Conservation (phyloP, 2,113 vertebrate genomes). For the Phalacrocorax carbo region DNA sequence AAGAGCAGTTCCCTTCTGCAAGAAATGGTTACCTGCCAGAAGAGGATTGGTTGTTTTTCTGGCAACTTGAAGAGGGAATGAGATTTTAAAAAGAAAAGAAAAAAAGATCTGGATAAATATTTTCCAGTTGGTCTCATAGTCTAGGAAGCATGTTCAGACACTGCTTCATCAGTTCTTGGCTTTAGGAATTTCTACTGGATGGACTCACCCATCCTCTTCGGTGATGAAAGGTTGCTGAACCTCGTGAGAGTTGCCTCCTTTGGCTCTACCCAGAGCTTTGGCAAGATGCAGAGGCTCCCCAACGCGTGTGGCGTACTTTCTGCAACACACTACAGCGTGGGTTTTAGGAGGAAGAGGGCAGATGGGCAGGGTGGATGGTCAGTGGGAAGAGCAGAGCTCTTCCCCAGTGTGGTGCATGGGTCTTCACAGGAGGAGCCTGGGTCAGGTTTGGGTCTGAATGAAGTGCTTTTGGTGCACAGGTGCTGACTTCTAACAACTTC, state of each 20-base stretch:
- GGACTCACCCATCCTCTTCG: not conserved
- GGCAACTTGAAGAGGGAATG: not conserved
- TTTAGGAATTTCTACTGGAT: not conserved
- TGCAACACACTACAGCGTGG: accelerated
- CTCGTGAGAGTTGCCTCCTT: not conserved
- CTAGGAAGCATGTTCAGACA: conserved; percentile 4
- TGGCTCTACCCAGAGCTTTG: not conserved
- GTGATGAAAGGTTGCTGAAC: not conserved
- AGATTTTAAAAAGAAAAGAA: not conserved
- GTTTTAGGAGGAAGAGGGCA: not conserved
- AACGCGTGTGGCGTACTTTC: accelerated
- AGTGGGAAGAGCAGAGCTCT: not conserved
- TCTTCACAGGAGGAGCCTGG: not conserved
- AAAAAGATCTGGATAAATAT: not conserved
- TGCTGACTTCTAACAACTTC: not conserved
- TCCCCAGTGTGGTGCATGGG: accelerated
- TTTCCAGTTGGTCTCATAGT: conserved; percentile 32
- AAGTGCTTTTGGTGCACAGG: not conserved
- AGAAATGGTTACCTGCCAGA: not conserved
- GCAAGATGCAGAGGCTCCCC: not conserved
- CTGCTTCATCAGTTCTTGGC: not conserved
- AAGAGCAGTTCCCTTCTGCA: not conserved
- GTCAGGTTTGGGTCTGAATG: not conserved
- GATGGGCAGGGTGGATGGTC: accelerated
- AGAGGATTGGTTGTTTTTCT: not conserved